These are phyloP conservation scores for Paramormyrops hopkinsi DNA, from an alignment of 2,797 vertebrate species.

Conservation along the genomic window DNA sequence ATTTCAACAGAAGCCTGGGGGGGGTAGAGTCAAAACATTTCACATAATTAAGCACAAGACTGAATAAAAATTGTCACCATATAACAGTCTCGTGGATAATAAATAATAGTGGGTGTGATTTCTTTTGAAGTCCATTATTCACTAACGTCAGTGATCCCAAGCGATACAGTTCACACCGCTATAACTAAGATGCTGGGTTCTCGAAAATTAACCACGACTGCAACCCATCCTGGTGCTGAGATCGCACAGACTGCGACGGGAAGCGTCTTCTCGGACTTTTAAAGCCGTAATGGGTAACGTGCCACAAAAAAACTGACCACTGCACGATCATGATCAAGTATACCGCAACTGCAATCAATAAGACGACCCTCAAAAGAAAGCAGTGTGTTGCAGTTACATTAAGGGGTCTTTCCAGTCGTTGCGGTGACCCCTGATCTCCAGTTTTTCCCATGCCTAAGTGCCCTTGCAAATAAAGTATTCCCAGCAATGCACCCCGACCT, in stretches of 20 bases:
- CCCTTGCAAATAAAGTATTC: neutral
- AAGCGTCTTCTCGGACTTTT: neutral
- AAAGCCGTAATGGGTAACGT: neutral
- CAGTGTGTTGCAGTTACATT: neutral
- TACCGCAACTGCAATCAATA: neutral
- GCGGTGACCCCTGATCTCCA: neutral
- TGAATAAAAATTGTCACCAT: neutral
- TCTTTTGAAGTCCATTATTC: neutral
- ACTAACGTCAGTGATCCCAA: neutral
- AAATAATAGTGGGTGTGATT: neutral
- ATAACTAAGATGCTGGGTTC: neutral
- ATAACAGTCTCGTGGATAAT: neutral
- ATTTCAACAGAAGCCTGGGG: neutral
- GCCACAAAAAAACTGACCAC: neutral
- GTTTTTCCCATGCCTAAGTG: neutral
- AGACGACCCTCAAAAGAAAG: neutral
- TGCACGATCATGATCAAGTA: neutral
- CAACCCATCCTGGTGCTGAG: neutral
- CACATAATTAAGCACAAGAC: neutral
- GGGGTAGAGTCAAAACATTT: neutral
- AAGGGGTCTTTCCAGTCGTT: neutral
- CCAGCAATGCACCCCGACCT: neutral
- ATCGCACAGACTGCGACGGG: neutral
- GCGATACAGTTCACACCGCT: neutral
- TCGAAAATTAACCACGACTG: neutral